These are phyloP conservation scores for Acrobasis consociella DNA, from an alignment of 2,888 invertebrate genomes.

Conservation along the genomic window DNA sequence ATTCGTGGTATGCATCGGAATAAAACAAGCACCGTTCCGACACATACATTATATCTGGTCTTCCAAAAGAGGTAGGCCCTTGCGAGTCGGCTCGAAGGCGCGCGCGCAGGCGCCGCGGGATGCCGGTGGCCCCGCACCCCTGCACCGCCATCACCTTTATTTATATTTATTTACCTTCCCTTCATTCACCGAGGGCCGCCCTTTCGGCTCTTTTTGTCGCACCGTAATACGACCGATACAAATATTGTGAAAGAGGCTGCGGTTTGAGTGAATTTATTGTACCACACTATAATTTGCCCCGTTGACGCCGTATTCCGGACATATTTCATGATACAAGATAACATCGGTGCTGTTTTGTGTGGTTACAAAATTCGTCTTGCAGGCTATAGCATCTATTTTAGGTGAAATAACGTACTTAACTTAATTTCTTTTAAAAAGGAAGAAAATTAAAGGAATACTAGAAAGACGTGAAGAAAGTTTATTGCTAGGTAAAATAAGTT, in stretches of 20 bases:
- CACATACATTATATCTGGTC: slow-evolving; percentile 29
- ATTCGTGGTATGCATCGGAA: slow-evolving; percentile 21
- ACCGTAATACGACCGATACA: slow-evolving; percentile 74
- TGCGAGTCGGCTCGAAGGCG: slow-evolving; percentile 33
- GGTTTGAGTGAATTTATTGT: slow-evolving; percentile 80
- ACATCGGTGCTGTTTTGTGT: not conserved
- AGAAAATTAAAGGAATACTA: not conserved
- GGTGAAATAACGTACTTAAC: too few relatives aligned
- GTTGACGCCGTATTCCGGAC: slow-evolving; percentile 55
- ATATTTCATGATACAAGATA: slow-evolving; percentile 19
- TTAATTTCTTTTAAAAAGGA: not conserved
- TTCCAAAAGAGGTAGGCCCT: slow-evolving; percentile 24
- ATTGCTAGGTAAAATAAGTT: too few relatives aligned
- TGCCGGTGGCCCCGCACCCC: slow-evolving; percentile 49
- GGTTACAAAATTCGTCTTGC: too few relatives aligned
- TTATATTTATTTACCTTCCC: slow-evolving; percentile 83
- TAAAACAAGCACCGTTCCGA: slow-evolving; percentile 29
- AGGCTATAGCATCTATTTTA: too few relatives aligned
- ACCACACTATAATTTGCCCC: slow-evolving; percentile 63
- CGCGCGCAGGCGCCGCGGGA: slow-evolving; percentile 62
- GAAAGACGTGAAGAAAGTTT: too few relatives aligned
- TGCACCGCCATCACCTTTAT: slow-evolving; percentile 72
- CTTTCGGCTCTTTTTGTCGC: slow-evolving; percentile 81
- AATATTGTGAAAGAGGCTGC: slow-evolving; percentile 82
- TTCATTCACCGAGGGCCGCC: slow-evolving; percentile 81